Evolutionary conservation across 1,140 invertebrate species (phyloP), one percentile per base, ranked within the genome.

Genomic region (Drosophila truncata): DNA sequence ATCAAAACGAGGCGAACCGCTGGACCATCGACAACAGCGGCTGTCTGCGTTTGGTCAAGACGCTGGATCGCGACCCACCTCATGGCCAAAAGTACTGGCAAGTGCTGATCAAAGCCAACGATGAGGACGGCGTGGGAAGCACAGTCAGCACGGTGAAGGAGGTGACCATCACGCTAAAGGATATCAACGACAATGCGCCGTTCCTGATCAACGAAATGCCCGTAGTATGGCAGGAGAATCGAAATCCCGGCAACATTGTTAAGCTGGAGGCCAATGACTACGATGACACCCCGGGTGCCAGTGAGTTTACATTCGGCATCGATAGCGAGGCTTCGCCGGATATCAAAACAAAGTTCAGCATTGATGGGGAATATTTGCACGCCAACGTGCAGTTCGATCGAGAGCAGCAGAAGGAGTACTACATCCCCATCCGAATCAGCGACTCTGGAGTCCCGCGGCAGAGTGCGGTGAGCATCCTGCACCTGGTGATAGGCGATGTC

Each of bases 151-250:
- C 93, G 2, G 94, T 94, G 2, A 95, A 95, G 1, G 95, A 96
- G 88, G 95, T 98, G 3, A 95, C 95, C 23, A 96, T 98, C 41
- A 95, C 94, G 35, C 91, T 98, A 3, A 94, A 94, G 4, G 97
- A 98, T 82, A 97, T 98, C 60, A 98, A 98, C 88, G 97, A 98
- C 85, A 98, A 98, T 93, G 96, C 96, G 1, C 97, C 98, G 0
- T 96, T 96, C 91, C 93, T 98, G 54, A 95, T 96, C 65, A 96
- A 97, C 85, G 94, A 95, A 93, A 95, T 94, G 88, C 96, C 96
- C 0, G 96, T 97, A 1, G 95, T 97, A 25, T 98, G 97, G 97
- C 93, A 94, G 65, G 97, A 98, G 93, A 97, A 97, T 91, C 94
- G 95, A 71, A 91, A 93, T 13, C 95, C 95, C 0, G 96, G 95